Evolutionary conservation across 2,797 vertebrate species (phyloP).

Genomic region (Dryobates pubescens): DNA sequence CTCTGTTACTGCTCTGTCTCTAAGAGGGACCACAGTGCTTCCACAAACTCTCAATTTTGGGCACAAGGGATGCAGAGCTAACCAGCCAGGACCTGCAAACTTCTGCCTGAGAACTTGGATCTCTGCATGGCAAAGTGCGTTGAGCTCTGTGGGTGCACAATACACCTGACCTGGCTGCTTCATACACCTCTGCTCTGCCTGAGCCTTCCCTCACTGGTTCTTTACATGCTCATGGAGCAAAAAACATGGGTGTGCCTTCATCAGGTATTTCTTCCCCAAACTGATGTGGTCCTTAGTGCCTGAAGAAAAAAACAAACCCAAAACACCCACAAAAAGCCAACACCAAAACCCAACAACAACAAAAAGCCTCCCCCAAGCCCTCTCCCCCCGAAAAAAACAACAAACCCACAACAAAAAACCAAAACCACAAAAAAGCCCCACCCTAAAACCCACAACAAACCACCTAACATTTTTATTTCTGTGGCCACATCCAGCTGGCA

Average conservation of each 20-base stretch:
- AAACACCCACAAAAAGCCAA: too few relatives aligned
- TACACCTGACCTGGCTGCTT: not conserved
- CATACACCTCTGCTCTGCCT: not conserved
- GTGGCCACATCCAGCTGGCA: not conserved
- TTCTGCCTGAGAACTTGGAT: not conserved
- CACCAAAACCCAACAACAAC: too few relatives aligned
- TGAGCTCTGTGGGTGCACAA: not conserved
- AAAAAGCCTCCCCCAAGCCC: too few relatives aligned
- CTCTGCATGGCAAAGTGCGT: not conserved
- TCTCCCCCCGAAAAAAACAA: too few relatives aligned
- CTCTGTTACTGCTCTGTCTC: not conserved
- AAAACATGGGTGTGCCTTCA: not conserved
- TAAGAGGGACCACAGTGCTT: not conserved
- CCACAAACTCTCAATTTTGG: not conserved
- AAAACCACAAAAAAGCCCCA: too few relatives aligned
- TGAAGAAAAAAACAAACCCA: not conserved
- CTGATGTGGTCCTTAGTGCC: not conserved
- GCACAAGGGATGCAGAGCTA: fast-evolving
- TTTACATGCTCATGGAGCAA: not conserved
- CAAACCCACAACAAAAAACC: too few relatives aligned
- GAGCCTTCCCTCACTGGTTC: fast-evolving
- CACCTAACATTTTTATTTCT: too few relatives aligned
- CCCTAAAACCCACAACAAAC: too few relatives aligned
- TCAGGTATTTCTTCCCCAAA: not conserved
- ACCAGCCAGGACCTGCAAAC: fast-evolving